Evolutionary conservation across 1,140 invertebrate genomes (phyloP).

Genomic region (Drosophila sproati): DNA sequence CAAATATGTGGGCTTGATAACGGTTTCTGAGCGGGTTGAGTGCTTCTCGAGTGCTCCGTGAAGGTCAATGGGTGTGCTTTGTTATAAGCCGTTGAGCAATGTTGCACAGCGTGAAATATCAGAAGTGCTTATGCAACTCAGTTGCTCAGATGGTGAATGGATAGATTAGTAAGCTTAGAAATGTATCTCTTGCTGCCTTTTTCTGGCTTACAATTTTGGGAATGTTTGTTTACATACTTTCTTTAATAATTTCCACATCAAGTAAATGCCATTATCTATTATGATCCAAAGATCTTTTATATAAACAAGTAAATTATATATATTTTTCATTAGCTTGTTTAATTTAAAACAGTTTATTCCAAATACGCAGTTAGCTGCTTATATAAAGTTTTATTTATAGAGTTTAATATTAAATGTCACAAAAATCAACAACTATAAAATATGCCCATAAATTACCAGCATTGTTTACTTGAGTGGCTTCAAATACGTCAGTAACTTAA

Average conservation of each 20-base stretch:
- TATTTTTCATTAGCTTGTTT: too few species aligned
- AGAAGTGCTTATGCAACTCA: constrained; percentile 11
- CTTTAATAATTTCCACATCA: too few species aligned
- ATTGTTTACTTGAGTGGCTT: too few species aligned
- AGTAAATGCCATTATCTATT: too few species aligned
- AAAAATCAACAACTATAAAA: not conserved
- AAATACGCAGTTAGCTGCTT: too few species aligned
- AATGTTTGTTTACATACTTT: too few species aligned
- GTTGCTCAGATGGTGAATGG: not conserved
- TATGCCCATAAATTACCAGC: not conserved
- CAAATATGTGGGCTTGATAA: constrained; percentile 40
- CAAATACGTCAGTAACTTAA: not conserved
- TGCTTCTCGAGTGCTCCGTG: constrained; percentile 19
- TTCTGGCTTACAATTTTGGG: too few species aligned
- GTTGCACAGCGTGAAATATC: constrained; percentile 14
- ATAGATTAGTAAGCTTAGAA: not conserved
- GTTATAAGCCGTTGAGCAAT: constrained; percentile 14
- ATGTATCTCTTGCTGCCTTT: too few species aligned
- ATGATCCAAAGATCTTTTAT: too few species aligned
- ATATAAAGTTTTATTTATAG: too few species aligned
- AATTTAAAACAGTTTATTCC: too few species aligned
- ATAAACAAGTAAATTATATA: too few species aligned
- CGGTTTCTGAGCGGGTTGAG: constrained; percentile 32
- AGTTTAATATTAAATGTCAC: not conserved
- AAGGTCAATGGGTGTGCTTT: constrained; percentile 43